Base-by-base conservation (phyloP, 2,113 vertebrate genomes). In the Cynoglossus semilaevis region DNA sequence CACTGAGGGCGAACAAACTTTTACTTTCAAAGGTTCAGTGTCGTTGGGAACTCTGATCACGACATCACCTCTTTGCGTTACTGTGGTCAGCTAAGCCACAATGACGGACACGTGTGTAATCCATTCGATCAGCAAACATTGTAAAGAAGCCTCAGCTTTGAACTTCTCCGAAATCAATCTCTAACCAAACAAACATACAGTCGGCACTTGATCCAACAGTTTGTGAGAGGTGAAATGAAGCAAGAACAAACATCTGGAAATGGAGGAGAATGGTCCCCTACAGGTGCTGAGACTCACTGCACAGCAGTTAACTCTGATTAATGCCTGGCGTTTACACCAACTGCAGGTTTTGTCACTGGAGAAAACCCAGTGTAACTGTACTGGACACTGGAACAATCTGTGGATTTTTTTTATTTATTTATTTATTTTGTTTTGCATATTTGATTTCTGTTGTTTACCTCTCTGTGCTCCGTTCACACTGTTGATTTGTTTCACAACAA, bases 161-260 rank as follows among this genome's bases (percentile, higher is more conserved):
- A 29, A 29, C 22, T 29, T 29, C 6, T 29, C 22, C 22, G 2
- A 6, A 29, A 6, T 29, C 22, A 29, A 4, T 29, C 22, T 29
- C 22, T 6, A 29, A 29, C 22, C 22, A 29, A 29, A 29, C 22
- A 29, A 29, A 29, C 6, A 29, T 87, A 69, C 79, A 86, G 80
- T 84, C 70, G 62, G 74, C 63, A 70, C 74, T 74, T 82, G 72
- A 88, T 82, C 78, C 80, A 74, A 82, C 77, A 79, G 67, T 63
- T 70, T 64, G 45, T 61, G 73, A 67, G 66, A 72, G 51, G 78
- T 71, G 76, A 86, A 87, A 81, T 86, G 87, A 76, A 85, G 84
- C 85, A 81, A 69, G 84, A 68, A 83, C 75, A 74, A 87, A 76
- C 85, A 87, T 88, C 85, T 87, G 83, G 85, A 84, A 78, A 84